phyloP scores from a whole-genome alignment of 1,140 invertebrate genomes.

The Drosophila carrolli region DNA sequence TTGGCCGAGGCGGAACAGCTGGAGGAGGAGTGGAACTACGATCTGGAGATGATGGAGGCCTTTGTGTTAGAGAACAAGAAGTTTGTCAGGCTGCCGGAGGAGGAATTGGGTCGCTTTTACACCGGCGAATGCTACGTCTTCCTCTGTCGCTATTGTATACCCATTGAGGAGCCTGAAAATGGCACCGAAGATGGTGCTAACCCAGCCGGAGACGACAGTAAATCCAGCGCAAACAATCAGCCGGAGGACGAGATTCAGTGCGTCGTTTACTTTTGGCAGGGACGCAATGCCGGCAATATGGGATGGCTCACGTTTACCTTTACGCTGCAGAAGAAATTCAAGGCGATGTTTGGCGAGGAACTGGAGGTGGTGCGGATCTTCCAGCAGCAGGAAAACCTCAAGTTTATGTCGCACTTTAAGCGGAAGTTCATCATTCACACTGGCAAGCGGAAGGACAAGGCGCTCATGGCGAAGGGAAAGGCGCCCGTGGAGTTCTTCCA shows the following conservation, averaged over 20 bases:
- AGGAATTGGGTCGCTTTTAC: slow-evolving; percentile 97
- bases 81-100: slow-evolving; percentile 97
- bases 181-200: slow-evolving; percentile 13
- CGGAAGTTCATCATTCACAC: slow-evolving; percentile 96
- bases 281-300: slow-evolving; percentile 98
- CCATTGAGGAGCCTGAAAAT: slow-evolving; percentile 78
- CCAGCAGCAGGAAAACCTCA: slow-evolving; percentile 99
- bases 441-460: slow-evolving; percentile 91
- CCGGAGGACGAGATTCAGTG: slow-evolving; percentile 96
- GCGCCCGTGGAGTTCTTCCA: slow-evolving; percentile 96
- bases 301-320: slow-evolving; percentile 99
- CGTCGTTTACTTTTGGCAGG: slow-evolving; percentile 99
- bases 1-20: slow-evolving; percentile 94
- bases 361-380: slow-evolving; percentile 98
- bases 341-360: slow-evolving; percentile 96
- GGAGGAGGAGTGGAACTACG: slow-evolving; percentile 98
- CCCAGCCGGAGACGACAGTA: slow-evolving; percentile 26
- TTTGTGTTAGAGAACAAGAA: slow-evolving; percentile 99
- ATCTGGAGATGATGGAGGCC: slow-evolving; percentile 98
- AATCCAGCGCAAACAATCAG: slow-evolving; percentile 71
- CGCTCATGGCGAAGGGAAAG: slow-evolving; percentile 85
- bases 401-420: slow-evolving; percentile 99
- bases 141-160: slow-evolving; percentile 97
- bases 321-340: slow-evolving; percentile 98
- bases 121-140: slow-evolving; percentile 99